Evolutionary conservation across 2,888 invertebrate species (phyloP), one percentile per base, ranked within the genome.

Genomic region (Odontocerum albicorne): DNA sequence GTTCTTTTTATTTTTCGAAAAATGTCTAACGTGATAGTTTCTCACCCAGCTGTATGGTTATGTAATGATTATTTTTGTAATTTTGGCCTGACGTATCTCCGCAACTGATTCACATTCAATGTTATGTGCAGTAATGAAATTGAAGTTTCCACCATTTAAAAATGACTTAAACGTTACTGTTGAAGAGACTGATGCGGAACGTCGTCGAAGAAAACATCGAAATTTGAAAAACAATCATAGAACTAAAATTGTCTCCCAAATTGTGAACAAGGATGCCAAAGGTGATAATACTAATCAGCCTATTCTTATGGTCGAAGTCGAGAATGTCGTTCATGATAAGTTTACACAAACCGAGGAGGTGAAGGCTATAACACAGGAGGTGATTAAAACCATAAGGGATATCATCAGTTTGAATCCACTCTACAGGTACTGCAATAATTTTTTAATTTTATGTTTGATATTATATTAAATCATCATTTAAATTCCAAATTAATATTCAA

Each of bases 391-490:
- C 0, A 96, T 98, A 62, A 80, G 96, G 49, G 99, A 99, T 73
- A 96, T 99, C 55, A 96, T 99, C 59, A 92, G 93, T 62, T 83
- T 98, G 79, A 99, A 98, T 82, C 96, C 97, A 0, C 75, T 99
- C 55, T 98, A 98, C 69, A 80, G 83, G 83, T 83, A 63, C 3
- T 4, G 13, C 4, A 35, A 12, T 35, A 65, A 58, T 49, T 42
- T 10, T 58, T 10, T 32, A 15, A 16, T n/a, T n/a, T n/a, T n/a
- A n/a, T n/a, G n/a, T n/a, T n/a, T n/a, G n/a, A n/a, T n/a, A n/a
- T n/a, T n/a, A n/a, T n/a, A n/a, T n/a, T n/a, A n/a, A n/a, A n/a
- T n/a, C n/a, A n/a, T n/a, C n/a, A n/a, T n/a, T n/a, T n/a, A n/a
- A n/a, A n/a, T n/a, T n/a, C n/a, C n/a, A n/a, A n/a, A n/a, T n/a